A percentile compares a stretch with the other conserved stretches of the same genome.
These are phyloP conservation scores for Poicephalus gulielmi DNA, from an alignment of 2,113 vertebrate genomes.

Conservation along the genomic window DNA sequence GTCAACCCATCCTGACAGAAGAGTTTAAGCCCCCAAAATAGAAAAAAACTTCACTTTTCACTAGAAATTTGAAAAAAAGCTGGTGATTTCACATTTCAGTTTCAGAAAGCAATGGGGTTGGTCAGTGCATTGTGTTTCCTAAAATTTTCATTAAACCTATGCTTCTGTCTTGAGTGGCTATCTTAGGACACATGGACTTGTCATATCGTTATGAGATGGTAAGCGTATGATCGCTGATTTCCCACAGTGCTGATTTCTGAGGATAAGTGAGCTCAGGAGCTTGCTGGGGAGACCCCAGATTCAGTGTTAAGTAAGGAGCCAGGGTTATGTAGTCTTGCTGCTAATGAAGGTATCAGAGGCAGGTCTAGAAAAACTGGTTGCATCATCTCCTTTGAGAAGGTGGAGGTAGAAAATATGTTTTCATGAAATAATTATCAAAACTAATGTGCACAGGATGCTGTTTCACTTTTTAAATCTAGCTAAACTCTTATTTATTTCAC, in stretches of 20 bases:
- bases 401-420: background rate
- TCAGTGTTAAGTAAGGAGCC: background rate
- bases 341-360: background rate
- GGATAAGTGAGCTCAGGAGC: background rate
- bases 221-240: background rate
- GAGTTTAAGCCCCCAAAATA: background rate
- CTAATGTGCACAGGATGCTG: background rate
- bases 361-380: background rate
- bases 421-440: background rate
- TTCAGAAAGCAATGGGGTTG: background rate
- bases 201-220: background rate
- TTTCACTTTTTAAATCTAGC: background rate
- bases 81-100: background rate
- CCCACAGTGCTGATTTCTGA: background rate
- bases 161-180: background rate
- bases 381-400: background rate
- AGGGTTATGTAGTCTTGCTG: background rate
- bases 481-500: background rate
- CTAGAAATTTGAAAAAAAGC: background rate
- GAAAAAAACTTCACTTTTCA: background rate
- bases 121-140: background rate
- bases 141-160: background rate
- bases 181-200: background rate
- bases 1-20: background rate
- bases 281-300: background rate